Evolutionary conservation across 2,113 vertebrate genomes (phyloP).

Genomic region (Baryphthengus martii): DNA sequence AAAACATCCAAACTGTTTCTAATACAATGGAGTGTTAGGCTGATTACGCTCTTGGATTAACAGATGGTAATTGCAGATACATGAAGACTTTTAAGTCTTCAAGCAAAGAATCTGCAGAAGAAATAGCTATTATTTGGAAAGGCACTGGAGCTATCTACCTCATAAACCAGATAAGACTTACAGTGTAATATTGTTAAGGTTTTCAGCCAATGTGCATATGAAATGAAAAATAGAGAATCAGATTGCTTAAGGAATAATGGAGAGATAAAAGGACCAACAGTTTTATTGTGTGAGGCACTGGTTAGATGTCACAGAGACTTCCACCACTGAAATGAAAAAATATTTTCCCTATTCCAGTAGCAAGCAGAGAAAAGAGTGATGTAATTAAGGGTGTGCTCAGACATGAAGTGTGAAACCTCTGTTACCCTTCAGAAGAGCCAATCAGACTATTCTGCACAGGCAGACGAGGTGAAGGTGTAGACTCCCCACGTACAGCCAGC

Average conservation of each 20-base stretch:
- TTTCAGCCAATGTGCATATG: slow-evolving; percentile 31
- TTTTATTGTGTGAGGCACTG: background rate
- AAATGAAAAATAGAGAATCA: slow-evolving; percentile 55
- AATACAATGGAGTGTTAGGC: background rate
- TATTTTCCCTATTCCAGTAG: background rate
- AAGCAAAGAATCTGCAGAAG: slow-evolving; percentile 12
- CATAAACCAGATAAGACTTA: slow-evolving; percentile 25
- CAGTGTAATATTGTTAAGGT: background rate
- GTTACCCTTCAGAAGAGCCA: background rate
- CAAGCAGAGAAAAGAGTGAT: background rate
- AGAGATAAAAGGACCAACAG: slow-evolving; percentile 4
- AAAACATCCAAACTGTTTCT: background rate
- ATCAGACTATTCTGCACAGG: background rate
- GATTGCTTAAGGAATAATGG: slow-evolving; percentile 36
- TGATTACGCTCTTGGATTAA: slow-evolving; percentile 39
- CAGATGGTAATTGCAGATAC: slow-evolving; percentile 26
- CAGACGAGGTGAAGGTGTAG: background rate
- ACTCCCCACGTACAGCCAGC: background rate
- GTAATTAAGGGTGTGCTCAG: background rate
- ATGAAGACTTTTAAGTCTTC: background rate
- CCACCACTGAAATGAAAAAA: slow-evolving; percentile 17
- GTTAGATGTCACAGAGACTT: background rate
- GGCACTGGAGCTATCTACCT: background rate
- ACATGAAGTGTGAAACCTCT: background rate
- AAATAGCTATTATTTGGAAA: slow-evolving; percentile 24